These are phyloP conservation scores for Lepidochrysops patricia DNA, from an alignment of 2,888 invertebrate species.

Conservation along the genomic window DNA sequence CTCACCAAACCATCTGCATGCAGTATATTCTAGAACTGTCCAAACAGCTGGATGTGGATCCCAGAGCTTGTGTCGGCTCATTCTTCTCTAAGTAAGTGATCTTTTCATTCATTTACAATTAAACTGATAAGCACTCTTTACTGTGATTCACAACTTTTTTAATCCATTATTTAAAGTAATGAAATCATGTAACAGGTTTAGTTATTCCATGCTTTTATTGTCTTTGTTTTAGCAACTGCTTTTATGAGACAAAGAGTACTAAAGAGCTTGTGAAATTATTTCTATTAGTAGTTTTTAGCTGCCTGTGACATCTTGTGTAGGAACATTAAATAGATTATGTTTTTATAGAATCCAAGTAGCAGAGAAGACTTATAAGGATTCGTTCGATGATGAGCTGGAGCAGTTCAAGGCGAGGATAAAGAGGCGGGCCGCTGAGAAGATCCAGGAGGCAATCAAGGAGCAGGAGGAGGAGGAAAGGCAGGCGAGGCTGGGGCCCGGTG, in stretches of 20 bases:
- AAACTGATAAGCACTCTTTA: too few relatives aligned
- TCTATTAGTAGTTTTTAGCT: too few relatives aligned
- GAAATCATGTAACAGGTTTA: too few relatives aligned
- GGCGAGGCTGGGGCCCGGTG: constrained; percentile 95
- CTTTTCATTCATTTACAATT: neutral
- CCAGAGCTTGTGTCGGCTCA: constrained; percentile 89
- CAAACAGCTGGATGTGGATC: constrained; percentile 93
- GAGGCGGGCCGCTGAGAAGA: constrained; percentile 88
- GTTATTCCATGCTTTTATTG: too few relatives aligned
- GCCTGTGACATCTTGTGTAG: too few relatives aligned
- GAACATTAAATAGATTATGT: neutral
- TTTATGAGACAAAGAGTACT: too few relatives aligned
- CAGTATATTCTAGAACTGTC: constrained; percentile 98
- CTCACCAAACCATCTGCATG: constrained; percentile 98
- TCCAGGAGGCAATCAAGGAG: constrained; percentile 89
- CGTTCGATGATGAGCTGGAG: constrained; percentile 93
- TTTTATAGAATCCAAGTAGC: constrained; percentile 88
- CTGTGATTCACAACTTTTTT: too few relatives aligned
- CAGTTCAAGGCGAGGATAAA: constrained; percentile 92
- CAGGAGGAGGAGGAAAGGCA: constrained; percentile 90
- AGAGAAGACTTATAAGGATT: constrained; percentile 92
- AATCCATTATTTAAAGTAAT: too few relatives aligned
- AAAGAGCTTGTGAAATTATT: too few relatives aligned
- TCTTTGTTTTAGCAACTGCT: neutral
- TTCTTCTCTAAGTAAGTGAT: constrained; percentile 81